These are phyloP conservation scores for Psophia crepitans DNA, from an alignment of 2,113 vertebrate genomes.

Conservation along the genomic window DNA sequence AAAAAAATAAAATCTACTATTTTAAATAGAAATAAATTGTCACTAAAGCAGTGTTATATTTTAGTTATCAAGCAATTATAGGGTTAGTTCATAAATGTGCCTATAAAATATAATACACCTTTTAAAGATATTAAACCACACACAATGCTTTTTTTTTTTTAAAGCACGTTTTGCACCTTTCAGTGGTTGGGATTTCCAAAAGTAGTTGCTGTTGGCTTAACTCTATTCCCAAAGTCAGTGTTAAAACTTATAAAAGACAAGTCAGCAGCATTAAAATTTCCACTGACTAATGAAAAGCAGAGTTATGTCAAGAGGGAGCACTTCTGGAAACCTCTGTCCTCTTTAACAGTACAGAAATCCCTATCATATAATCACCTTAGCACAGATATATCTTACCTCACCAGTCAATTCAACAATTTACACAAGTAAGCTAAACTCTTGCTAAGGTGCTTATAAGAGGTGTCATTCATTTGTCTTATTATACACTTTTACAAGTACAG, in stretches of 20 bases:
- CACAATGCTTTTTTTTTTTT: neutral
- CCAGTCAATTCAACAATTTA: neutral
- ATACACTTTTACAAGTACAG: constrained; percentile 15
- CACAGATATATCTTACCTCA: neutral
- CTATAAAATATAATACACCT: constrained; percentile 43
- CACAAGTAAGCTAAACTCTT: neutral
- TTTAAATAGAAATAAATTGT: constrained; percentile 55
- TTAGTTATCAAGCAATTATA: constrained; percentile 53
- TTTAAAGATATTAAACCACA: constrained; percentile 53
- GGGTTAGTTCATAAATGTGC: constrained; percentile 40
- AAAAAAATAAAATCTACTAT: constrained; percentile 3
- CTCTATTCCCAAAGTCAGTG: neutral
- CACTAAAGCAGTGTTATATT: constrained; percentile 42
- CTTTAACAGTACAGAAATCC: neutral
- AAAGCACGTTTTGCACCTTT: neutral
- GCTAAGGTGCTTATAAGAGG: constrained; percentile 14
- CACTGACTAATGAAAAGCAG: neutral
- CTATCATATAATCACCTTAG: neutral
- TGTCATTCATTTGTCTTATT: neutral
- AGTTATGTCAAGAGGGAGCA: neutral
- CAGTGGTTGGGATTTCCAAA: neutral
- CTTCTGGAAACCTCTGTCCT: constrained; percentile 8
- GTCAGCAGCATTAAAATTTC: neutral
- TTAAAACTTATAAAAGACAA: neutral
- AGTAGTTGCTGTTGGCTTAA: neutral